A percentile compares a stretch with the other conserved stretches of the same genome.
These are phyloP conservation scores for Strix uralensis DNA, from an alignment of 2,113 vertebrate species.

Conservation along the genomic window DNA sequence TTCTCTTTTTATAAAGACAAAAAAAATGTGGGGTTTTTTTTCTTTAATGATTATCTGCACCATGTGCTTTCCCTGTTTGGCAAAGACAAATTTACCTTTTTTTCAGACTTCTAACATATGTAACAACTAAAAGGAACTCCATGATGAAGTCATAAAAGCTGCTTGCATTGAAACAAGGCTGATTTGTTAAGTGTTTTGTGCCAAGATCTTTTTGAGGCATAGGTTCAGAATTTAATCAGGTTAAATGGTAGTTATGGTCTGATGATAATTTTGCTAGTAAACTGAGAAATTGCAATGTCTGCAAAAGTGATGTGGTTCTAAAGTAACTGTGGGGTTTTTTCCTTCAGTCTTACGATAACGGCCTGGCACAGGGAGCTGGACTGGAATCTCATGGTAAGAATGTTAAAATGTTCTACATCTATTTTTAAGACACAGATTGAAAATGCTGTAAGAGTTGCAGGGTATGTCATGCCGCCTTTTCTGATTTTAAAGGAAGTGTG, in stretches of 20 bases:
- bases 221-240: background rate
- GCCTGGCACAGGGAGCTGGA: constrained; percentile 92
- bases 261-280: background rate
- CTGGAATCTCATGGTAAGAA: constrained; percentile 96
- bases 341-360: constrained; percentile 92
- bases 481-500: background rate
- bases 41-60: background rate
- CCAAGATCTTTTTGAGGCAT: background rate
- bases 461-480: background rate
- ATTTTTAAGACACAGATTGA: background rate
- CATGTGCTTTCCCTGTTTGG: background rate
- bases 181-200: background rate
- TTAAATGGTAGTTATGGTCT: background rate
- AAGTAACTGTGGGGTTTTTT: constrained; percentile 27
- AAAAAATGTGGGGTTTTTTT: background rate
- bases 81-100: background rate
- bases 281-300: background rate
- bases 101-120: background rate
- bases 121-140: background rate
- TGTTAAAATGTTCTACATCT: background rate
- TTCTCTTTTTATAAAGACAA: background rate
- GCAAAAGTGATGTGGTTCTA: background rate
- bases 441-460: background rate
- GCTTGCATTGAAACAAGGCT: background rate
- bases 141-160: background rate